phyloP scores from a whole-genome alignment of 2,797 vertebrate species.

The Podarcis siculus region DNA sequence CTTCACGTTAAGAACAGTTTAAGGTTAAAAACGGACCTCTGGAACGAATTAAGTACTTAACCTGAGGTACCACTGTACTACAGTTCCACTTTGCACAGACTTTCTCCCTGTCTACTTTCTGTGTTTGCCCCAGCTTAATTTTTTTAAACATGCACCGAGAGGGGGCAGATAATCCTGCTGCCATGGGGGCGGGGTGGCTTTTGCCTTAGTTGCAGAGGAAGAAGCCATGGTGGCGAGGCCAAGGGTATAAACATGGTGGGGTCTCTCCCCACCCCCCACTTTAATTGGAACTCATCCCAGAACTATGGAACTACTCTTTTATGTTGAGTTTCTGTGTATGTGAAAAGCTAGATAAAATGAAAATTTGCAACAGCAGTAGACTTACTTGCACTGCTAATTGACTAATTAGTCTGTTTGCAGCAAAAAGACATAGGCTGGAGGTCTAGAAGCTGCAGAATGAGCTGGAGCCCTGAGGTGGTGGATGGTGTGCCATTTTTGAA shows the following conservation, averaged over 20 bases:
- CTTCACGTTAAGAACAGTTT: too few relatives aligned
- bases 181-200: too few relatives aligned
- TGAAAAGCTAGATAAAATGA: background rate
- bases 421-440: background rate
- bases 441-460: background rate
- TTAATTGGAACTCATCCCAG: too few relatives aligned
- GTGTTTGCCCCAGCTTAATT: background rate
- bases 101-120: background rate
- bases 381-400: background rate
- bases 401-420: background rate
- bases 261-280: too few relatives aligned
- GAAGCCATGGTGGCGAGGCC: background rate
- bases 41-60: too few relatives aligned
- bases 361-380: background rate
- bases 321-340: too few relatives aligned
- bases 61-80: background rate
- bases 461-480: background rate
- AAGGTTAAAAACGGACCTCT: too few relatives aligned
- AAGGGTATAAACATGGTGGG: background rate
- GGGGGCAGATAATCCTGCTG: too few relatives aligned
- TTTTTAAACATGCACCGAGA: background rate
- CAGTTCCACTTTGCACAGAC: background rate
- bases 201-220: too few relatives aligned
- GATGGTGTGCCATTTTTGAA: background rate
- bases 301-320: too few relatives aligned